Evolutionary conservation across 2,113 vertebrate species (phyloP).

Genomic region (Platichthys stellatus): DNA sequence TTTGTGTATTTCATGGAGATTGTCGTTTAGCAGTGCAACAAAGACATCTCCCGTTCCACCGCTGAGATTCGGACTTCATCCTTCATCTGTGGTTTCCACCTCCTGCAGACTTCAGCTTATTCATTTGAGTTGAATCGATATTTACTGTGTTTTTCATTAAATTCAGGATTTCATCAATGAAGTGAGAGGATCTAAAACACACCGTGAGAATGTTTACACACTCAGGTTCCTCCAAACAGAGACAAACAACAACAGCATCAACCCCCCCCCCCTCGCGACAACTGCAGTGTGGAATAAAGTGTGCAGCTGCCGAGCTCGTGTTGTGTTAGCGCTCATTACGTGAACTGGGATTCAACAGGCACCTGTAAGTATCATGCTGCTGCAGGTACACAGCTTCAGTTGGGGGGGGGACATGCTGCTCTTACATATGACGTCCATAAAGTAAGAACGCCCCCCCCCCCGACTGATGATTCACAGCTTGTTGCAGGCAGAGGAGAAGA

Average conservation of each 20-base stretch:
- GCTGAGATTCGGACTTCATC: constrained; percentile 24
- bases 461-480: no score
- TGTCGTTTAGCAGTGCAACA: constrained; percentile 25
- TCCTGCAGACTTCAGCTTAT: constrained; percentile 31
- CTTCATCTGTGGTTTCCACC: constrained; percentile 7
- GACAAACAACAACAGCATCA: constrained; percentile 11
- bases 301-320: neutral
- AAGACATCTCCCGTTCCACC: constrained; percentile 28
- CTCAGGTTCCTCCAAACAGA: neutral
- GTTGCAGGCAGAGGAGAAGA: no score
- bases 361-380: constrained; percentile 31
- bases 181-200: constrained; percentile 1
- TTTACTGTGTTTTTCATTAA: constrained; percentile 1
- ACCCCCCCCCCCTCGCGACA: constrained; percentile 17
- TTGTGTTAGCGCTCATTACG: constrained; percentile 14
- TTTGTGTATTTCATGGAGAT: constrained; percentile 51
- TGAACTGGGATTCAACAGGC: constrained; percentile 23
- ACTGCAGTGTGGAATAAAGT: constrained; percentile 36
- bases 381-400: constrained; percentile 1
- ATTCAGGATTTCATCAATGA: neutral
- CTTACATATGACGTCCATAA: neutral
- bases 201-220: no score
- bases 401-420: neutral
- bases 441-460: no score
- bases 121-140: constrained; percentile 31